Evolutionary conservation across 2,888 invertebrate genomes (phyloP), one percentile per base, ranked within the genome.

Genomic region (Heteropelma amictum): DNA sequence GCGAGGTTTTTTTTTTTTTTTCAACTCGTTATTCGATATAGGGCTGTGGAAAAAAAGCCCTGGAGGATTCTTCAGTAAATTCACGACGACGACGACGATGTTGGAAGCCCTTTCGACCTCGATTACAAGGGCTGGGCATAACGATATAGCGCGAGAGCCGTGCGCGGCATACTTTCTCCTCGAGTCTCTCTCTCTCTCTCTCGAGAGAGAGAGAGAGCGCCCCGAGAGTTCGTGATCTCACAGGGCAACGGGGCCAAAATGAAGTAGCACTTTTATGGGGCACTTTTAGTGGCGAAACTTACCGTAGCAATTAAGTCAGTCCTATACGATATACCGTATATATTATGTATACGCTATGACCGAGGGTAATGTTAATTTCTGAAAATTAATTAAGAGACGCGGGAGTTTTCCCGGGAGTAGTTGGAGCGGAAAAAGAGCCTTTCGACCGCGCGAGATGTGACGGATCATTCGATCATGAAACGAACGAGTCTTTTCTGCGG

Each of bases 301-400:
- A 77, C 61, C 78, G 77, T 56, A 67, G 80, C 80, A 84, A 85
- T 85, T 83, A 84, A 83, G 80, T 78, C 78, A 70, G 75, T 75
- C 77, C 79, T 79, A 45, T 67, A 40, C 60, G 65, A 61, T 38
- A 35, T 53, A 53, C n/a, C 1, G 14, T 28, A 49, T 40, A 60
- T 47, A 77, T 79, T 51, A 49, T 49, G 49, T 63, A 63, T 49
- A 63, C 63, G 35, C 49, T 49, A 61, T 61, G 33, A 14, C 23
- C 49, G 63, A 35, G 68, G 77, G 79, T 75, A 60, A 81, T 82
- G 81, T 83, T 86, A 84, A 85, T 84, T 84, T 83, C 82, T 79
- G 64, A 82, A 84, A 86, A 85, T 86, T 86, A 86, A 86, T 86
- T 85, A 85, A 81, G 82, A 83, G 71, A 79, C 81, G 79, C n/a